Evolutionary conservation across 2,888 invertebrate species (phyloP).

Genomic region (Callyntrura guangdongensis): DNA sequence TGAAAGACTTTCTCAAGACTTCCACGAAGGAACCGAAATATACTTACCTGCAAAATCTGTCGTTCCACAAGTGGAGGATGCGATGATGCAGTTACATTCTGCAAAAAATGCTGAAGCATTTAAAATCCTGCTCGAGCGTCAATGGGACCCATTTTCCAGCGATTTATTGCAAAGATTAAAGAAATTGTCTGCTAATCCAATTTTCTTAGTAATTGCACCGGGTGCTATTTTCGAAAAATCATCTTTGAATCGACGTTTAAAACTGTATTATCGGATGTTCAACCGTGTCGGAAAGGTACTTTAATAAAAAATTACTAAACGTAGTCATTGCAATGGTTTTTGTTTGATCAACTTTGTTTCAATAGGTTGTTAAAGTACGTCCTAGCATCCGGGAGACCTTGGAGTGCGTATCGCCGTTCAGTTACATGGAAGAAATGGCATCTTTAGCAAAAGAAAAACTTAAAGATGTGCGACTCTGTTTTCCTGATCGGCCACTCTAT

Average conservation of each 20-base stretch:
- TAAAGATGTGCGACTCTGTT: conserved; percentile 90
- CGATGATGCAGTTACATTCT: conserved; percentile 40
- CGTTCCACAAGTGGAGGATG: conserved; percentile 62
- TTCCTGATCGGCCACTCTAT: conserved; percentile 90
- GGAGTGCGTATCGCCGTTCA: conserved; percentile 82
- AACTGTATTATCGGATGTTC: conserved; percentile 77
- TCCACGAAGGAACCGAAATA: conserved; percentile 5
- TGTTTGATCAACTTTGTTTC: background rate
- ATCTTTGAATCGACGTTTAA: conserved; percentile 69
- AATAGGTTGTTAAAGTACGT: conserved; percentile 10
- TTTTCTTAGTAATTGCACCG: conserved; percentile 89
- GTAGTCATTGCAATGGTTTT: too few species aligned
- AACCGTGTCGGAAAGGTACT: conserved; percentile 81
- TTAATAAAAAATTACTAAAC: conserved; percentile 7
- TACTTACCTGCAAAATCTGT: conserved; percentile 50
- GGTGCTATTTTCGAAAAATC: conserved; percentile 85
- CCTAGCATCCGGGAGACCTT: background rate
- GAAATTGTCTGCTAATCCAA: conserved; percentile 90
- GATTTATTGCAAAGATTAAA: conserved; percentile 88
- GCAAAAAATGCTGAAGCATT: conserved; percentile 88
- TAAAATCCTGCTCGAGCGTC: conserved; percentile 89
- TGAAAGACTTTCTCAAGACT: too few species aligned
- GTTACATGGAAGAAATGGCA: conserved; percentile 88
- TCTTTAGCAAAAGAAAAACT: conserved; percentile 90
- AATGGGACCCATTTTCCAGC: conserved; percentile 91